phyloP scores from a whole-genome alignment of 1,140 invertebrate genomes.

The Cherax quadricarinatus region DNA sequence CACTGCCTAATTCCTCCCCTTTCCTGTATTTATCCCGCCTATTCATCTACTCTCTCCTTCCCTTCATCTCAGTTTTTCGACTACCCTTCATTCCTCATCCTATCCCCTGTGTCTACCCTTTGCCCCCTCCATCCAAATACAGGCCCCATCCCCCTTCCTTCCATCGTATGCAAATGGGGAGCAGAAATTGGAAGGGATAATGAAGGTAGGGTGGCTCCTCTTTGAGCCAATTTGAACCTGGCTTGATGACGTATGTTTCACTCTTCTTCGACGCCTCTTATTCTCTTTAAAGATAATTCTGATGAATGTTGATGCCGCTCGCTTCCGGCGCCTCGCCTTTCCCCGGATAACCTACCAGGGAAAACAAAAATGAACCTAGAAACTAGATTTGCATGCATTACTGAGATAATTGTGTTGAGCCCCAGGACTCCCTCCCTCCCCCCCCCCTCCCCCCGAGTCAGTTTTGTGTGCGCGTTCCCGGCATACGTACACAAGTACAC shows the following conservation, averaged over 20 bases:
- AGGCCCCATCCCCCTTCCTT: neutral
- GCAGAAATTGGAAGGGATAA: conserved; percentile 27
- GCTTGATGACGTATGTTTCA: neutral
- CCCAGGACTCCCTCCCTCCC: no score
- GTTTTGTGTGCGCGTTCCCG: no score
- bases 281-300: neutral
- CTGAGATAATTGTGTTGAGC: no score
- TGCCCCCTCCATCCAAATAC: neutral
- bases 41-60: neutral
- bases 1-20: no score
- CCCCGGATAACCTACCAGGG: no score
- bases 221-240: conserved; percentile 39
- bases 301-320: neutral
- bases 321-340: neutral
- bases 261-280: neutral
- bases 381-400: no score
- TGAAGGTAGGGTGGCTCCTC: conserved; percentile 4
- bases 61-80: neutral
- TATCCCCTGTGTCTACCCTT: neutral
- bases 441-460: no score
- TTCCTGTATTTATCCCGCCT: no score
- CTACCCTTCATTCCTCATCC: neutral
- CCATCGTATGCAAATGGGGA: conserved; percentile 10
- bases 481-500: no score
- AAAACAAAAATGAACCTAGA: no score